phyloP scores from a whole-genome alignment of 2,113 vertebrate genomes.

The Psilopsiagon aymara region DNA sequence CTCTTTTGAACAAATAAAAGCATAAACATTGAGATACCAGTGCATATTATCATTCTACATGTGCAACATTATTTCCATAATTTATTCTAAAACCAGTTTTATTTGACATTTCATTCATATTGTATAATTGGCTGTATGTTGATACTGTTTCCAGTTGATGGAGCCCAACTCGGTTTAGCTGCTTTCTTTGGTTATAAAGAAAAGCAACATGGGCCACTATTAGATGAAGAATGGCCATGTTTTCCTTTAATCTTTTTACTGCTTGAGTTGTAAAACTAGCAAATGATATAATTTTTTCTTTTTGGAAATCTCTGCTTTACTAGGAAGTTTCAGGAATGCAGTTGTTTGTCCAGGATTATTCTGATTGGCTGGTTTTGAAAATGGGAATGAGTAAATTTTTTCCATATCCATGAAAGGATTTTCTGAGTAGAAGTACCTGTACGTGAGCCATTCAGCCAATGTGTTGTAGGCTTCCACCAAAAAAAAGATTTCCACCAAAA shows the following conservation, averaged over 20 bases:
- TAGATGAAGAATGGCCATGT: not conserved
- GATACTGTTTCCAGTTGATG: not conserved
- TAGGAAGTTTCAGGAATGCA: not conserved
- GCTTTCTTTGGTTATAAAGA: not conserved
- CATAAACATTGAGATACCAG: not conserved
- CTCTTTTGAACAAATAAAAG: not conserved
- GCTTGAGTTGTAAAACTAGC: constrained; percentile 7
- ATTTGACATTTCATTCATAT: not conserved
- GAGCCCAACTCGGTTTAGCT: not conserved
- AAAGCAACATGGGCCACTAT: not conserved
- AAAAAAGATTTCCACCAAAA: no score
- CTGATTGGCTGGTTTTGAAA: constrained; percentile 61
- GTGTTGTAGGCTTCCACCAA: not conserved
- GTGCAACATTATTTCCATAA: not conserved
- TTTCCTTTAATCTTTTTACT: constrained; percentile 32
- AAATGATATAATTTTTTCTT: constrained; percentile 9
- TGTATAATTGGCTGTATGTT: not conserved
- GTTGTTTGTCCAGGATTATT: constrained; percentile 17
- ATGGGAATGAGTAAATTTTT: not conserved
- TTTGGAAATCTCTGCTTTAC: constrained; percentile 23
- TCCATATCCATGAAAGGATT: accelerated
- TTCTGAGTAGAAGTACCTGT: not conserved
- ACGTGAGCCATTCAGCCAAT: not conserved
- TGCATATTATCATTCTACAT: not conserved
- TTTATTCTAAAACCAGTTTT: not conserved